Evolutionary conservation across 1,140 invertebrate genomes (phyloP).

Genomic region (Anagrus nilaparvatae): DNA sequence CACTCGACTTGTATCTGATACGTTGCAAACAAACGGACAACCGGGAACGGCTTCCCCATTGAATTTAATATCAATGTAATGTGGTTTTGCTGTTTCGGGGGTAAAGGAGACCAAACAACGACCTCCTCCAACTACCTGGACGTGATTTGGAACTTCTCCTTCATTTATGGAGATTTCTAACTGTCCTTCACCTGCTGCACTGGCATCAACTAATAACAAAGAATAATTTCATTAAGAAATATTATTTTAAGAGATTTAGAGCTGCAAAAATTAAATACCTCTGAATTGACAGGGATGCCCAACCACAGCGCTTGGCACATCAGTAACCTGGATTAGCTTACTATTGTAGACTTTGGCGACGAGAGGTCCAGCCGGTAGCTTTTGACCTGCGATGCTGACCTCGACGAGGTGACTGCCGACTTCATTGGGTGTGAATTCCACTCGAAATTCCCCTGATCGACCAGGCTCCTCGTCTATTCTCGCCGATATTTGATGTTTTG

Average conservation of each 20-base stretch:
- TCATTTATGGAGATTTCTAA: conserved; percentile 97
- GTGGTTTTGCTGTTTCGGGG: conserved; percentile 81
- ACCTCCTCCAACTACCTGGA: conserved; percentile 88
- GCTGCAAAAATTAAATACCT: conserved; percentile 51
- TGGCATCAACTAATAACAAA: conserved; percentile 74
- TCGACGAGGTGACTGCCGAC: conserved; percentile 87
- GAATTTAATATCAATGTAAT: conserved; percentile 97
- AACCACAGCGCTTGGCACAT: conserved; percentile 82
- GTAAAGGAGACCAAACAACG: conserved; percentile 92
- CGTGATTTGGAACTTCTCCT: conserved; percentile 95
- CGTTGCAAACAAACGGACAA: conserved; percentile 79
- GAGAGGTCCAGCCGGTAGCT: conserved; percentile 73
- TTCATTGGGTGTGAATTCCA: conserved; percentile 84
- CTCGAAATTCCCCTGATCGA: conserved; percentile 67
- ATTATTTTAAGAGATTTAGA: too few species aligned
- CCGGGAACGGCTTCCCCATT: conserved; percentile 91
- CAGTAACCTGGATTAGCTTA: conserved; percentile 81
- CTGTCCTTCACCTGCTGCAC: conserved; percentile 91
- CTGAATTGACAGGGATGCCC: conserved; percentile 88
- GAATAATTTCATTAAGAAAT: not conserved
- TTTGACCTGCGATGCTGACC: conserved; percentile 74
- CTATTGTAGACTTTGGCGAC: conserved; percentile 90
- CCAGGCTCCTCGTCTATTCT: conserved; percentile 62
- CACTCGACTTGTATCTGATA: conserved; percentile 70
- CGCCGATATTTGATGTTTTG: conserved; percentile 57